phyloP scores from a whole-genome alignment of 2,888 invertebrate species.

The Campoplex capitator region DNA sequence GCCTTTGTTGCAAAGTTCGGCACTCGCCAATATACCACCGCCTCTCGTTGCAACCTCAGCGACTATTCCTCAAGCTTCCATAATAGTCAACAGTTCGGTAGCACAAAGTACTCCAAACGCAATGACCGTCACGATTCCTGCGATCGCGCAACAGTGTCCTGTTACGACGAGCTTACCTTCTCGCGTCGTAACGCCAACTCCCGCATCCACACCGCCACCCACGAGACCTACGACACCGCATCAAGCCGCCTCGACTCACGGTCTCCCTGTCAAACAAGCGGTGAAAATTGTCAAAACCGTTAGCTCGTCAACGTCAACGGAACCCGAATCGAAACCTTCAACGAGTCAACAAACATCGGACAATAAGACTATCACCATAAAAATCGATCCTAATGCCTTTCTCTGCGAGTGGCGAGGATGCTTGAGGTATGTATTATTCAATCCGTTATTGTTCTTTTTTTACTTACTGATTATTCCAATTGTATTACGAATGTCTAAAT shows the following conservation, averaged over 20 bases:
- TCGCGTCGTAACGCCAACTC: slow-evolving; percentile 82
- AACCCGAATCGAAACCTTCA: slow-evolving; percentile 77
- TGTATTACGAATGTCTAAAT: not conserved
- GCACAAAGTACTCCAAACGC: slow-evolving; percentile 79
- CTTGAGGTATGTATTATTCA: slow-evolving; percentile 85
- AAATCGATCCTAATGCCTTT: slow-evolving; percentile 83
- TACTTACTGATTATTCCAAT: not conserved
- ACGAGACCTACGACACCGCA: slow-evolving; percentile 86
- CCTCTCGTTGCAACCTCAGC: slow-evolving; percentile 83
- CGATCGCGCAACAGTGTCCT: slow-evolving; percentile 79
- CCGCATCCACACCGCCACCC: slow-evolving; percentile 82
- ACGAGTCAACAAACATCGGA: slow-evolving; percentile 74
- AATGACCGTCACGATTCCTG: slow-evolving; percentile 81
- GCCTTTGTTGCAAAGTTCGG: slow-evolving; percentile 85
- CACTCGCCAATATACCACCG: slow-evolving; percentile 85
- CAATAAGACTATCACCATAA: slow-evolving; percentile 82
- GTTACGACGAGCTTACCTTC: slow-evolving; percentile 79
- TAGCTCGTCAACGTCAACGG: slow-evolving; percentile 79
- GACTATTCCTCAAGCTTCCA: slow-evolving; percentile 81
- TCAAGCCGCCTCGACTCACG: slow-evolving; percentile 84
- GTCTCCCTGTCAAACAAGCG: slow-evolving; percentile 65
- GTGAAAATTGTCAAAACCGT: slow-evolving; percentile 77
- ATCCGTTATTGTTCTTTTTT: not conserved
- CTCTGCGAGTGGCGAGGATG: slow-evolving; percentile 98
- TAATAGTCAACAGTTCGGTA: slow-evolving; percentile 81